Evolutionary conservation across 30 jellyfish, hydroid and myxozoan species (phyloP), one percentile per base, ranked within the genome.

Genomic region (Aurelia aurita complex sp. Pacific): DNA sequence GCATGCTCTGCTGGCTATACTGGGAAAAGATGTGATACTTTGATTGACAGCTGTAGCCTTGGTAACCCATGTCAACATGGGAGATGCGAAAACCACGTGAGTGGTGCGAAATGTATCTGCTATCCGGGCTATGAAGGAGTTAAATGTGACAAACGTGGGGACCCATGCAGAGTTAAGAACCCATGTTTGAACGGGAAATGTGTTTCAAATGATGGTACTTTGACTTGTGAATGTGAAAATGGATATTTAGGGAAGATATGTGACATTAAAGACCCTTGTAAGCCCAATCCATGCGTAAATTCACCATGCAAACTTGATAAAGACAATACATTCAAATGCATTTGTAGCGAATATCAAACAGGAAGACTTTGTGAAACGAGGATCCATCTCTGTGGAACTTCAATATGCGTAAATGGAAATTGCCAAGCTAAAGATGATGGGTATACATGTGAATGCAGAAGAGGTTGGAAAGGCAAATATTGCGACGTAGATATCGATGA

Each of bases 151-250:
- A 36, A 34, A 7, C 50, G 60, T 14, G 83, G 36, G 3, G 97
- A 89, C 57, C 53, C 73, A 29, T 89, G 97, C 74, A 60, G 52
- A 15, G 65, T 68, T 0, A 67, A 50, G 43, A 79, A 87, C 63
- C 87, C 87, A 3, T 87, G 96, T 71, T 73, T 69, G 2, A 64
- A 87, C 35, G 97, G 97, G 16, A 53, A 38, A 65, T 89, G 97
- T 55, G 85, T 73, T 9, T 23, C 35, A 65, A 69, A 55, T 4
- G 82, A 6, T 12, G 69, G 64, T 11, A 36, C 32, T 1, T 55
- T 69, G 51, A 35, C 42, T 9, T 89, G 97, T 67, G 17, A 13
- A 42, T 89, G 97, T 72, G 38, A 81, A 13, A 76, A 34, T 3
- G 94, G 94, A 1, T 89, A 35, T 59, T 18, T 76, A 7, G 97